phyloP scores from a whole-genome alignment of 2,797 vertebrate species.

The Micropoecilia bifurca region DNA sequence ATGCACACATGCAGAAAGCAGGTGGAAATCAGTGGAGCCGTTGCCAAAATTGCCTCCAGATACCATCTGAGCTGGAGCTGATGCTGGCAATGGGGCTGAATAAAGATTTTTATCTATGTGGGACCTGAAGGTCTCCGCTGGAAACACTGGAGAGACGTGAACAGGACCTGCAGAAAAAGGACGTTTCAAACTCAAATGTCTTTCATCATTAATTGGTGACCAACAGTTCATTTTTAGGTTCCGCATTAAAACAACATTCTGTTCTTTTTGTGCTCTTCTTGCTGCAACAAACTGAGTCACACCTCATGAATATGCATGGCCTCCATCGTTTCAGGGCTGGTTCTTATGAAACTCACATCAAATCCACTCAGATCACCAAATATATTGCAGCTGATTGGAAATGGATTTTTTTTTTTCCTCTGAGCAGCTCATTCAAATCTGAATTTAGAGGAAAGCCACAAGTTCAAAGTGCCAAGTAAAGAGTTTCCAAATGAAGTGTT shows the following conservation, averaged over 20 bases:
- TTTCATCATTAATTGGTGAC: background rate
- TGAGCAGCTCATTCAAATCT: background rate
- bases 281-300: background rate
- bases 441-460: background rate
- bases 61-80: background rate
- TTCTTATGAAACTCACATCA: background rate
- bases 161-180: background rate
- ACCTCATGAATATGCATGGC: background rate
- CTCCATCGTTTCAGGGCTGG: background rate
- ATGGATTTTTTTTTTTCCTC: background rate
- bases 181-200: background rate
- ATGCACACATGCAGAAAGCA: background rate
- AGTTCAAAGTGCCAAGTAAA: background rate
- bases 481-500: background rate
- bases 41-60: slow-evolving; percentile 1
- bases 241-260: background rate
- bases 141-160: background rate
- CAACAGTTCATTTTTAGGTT: background rate
- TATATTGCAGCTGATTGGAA: background rate
- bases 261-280: background rate
- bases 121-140: background rate
- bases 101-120: slow-evolving; percentile 13
- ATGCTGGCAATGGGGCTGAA: slow-evolving; percentile 7
- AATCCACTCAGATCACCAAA: background rate
- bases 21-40: background rate